Base-by-base conservation (phyloP, 1,140 invertebrate genomes). In the Megalopta genalis region DNA sequence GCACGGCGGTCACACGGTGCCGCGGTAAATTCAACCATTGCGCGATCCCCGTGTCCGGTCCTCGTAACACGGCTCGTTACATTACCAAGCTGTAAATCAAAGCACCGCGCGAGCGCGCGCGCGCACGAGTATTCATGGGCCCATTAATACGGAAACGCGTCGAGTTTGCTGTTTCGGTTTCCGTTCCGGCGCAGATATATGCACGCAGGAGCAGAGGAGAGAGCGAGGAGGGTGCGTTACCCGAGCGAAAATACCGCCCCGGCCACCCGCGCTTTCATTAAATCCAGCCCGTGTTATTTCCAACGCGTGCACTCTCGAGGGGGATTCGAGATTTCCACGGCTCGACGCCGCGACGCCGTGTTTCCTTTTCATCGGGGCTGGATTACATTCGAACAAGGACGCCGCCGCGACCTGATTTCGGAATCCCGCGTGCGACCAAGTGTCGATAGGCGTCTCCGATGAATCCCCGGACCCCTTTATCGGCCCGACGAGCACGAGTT, bases 401-500 rank as follows among this genome's bases (percentile, higher is more conserved):
- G 54, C 65, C 72, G 68, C 80, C 82, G 73, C 57, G 79, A 77
- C 79, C 83, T 81, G 64, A 60, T 81, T 85, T 70, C 49, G 64
- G 21, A 49, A 25, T 27, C 25, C 25, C 32, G 37, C 32, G 27
- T 46, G 42, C 16, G 49, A 42, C 14, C 57, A 23, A 66, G 59
- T 63, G 62, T 74, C 60, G 52, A 54, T 71, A 54, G 37, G 46
- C 5, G 46, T 9, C n/a, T 39, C 32, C 32, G 52, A 74, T 49
- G 39, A 79, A 75, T 57, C 54, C 42, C 60, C 18, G 57, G 37
- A 42, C 39, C 14, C n/a, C 32, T 25, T 59, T 60, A 37, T 37
- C 60, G 5, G 27, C 4, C 54, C n/a, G 5, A 3, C 3, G 49
- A 5, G n/a, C n/a, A n/a, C 54, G 54, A 18, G 54, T 57, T n/a